phyloP scores from a whole-genome alignment of 2,113 vertebrate genomes.

The Python bivittatus region DNA sequence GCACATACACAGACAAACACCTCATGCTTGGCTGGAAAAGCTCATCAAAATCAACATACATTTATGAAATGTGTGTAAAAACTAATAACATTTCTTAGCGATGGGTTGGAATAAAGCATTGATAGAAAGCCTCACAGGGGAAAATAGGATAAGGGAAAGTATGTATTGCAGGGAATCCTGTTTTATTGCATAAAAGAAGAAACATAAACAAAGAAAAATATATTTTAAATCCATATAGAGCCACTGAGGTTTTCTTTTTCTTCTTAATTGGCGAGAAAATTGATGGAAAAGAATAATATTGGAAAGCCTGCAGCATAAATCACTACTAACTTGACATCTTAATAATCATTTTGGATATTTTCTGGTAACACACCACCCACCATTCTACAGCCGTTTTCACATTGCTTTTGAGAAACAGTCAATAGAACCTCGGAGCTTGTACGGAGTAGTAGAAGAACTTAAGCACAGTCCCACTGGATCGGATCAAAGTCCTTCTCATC shows the following conservation, averaged over 20 bases:
- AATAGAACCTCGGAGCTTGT: not conserved
- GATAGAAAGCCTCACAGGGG: not conserved
- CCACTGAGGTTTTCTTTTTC: not conserved
- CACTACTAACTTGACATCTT: not conserved
- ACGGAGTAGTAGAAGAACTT: not conserved
- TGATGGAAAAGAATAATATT: not conserved
- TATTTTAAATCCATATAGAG: not conserved
- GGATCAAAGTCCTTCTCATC: not conserved
- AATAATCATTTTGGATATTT: not conserved
- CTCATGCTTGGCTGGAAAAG: not conserved
- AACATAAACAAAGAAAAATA: not conserved
- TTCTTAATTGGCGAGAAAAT: not conserved
- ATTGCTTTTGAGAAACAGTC: not conserved
- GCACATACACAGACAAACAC: not conserved
- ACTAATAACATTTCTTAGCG: not conserved
- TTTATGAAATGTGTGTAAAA: not conserved
- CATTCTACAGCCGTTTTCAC: not conserved
- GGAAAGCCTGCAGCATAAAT: not conserved
- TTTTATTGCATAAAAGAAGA: not conserved
- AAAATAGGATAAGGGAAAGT: not conserved
- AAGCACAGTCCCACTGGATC: not conserved
- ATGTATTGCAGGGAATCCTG: not conserved
- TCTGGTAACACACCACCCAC: not conserved
- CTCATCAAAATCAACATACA: not conserved
- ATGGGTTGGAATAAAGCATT: not conserved